These are phyloP conservation scores for Leptopilina myrica DNA, from an alignment of 2,888 invertebrate genomes.

Conservation along the genomic window DNA sequence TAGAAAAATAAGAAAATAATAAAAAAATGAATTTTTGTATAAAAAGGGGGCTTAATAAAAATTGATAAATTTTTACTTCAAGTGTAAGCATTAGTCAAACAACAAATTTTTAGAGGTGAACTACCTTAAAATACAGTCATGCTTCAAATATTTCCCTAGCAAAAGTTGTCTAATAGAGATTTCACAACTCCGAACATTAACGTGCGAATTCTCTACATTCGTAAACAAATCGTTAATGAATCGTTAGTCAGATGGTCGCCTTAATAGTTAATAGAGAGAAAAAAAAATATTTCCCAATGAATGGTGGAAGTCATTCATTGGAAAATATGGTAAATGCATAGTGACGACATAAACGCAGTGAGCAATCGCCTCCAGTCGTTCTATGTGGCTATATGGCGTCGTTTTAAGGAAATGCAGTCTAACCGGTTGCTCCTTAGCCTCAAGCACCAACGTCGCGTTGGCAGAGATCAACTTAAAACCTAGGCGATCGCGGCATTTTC, in stretches of 20 bases:
- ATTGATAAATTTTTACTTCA: too few species aligned
- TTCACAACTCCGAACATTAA: neutral
- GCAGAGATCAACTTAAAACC: slow-evolving; percentile 48
- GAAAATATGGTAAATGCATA: slow-evolving; percentile 28
- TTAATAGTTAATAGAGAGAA: neutral
- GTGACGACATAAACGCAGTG: slow-evolving; percentile 53
- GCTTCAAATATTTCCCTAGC: too few species aligned
- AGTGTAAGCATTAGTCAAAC: too few species aligned
- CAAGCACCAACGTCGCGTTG: slow-evolving; percentile 50
- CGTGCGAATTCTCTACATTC: neutral
- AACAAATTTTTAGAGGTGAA: too few species aligned
- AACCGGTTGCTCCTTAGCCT: slow-evolving; percentile 73
- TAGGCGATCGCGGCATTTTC: slow-evolving; percentile 41
- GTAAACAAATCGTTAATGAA: slow-evolving; percentile 7
- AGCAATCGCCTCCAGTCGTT: slow-evolving; percentile 57
- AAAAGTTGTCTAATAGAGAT: too few species aligned
- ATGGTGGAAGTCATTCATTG: slow-evolving; percentile 15
- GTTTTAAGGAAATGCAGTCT: slow-evolving; percentile 69
- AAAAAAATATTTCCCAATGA: slow-evolving; percentile 21
- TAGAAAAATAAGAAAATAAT: too few species aligned
- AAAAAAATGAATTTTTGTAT: too few species aligned
- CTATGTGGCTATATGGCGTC: slow-evolving; percentile 57
- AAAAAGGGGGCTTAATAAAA: too few species aligned
- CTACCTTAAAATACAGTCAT: too few species aligned
- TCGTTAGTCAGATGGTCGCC: neutral